A percentile compares a stretch with the other conserved stretches of the same genome.
Evolutionary conservation across 2,113 vertebrate species (phyloP).

Genomic region (Phylloscopus trochiloides): DNA sequence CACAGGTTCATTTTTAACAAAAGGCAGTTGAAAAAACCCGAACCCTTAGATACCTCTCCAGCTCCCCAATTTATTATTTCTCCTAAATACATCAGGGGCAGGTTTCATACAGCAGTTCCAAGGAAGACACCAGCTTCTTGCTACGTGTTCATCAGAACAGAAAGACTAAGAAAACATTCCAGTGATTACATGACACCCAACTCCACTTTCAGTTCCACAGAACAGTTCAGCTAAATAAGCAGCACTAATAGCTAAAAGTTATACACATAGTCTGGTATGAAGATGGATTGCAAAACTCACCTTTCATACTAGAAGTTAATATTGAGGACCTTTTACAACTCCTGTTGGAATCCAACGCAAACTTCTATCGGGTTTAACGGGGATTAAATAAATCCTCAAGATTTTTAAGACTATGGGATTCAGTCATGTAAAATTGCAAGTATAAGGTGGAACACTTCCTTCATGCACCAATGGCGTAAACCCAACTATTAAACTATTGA

Average conservation of each 20-base stretch:
- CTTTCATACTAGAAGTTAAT: not conserved
- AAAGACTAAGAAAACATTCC: not conserved
- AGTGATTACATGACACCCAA: not conserved
- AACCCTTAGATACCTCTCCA: not conserved
- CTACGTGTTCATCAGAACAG: not conserved
- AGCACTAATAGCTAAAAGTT: not conserved
- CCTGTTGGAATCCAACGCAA: not conserved
- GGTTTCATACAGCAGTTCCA: not conserved
- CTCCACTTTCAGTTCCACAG: not conserved
- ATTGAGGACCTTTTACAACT: not conserved
- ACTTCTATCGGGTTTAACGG: not conserved
- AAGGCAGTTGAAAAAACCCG: not conserved
- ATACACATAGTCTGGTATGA: fast-evolving
- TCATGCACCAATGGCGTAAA: not conserved
- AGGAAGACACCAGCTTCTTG: not conserved
- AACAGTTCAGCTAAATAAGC: not conserved
- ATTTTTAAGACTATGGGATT: not conserved
- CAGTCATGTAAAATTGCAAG: not conserved
- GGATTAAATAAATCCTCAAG: not conserved
- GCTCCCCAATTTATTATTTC: not conserved
- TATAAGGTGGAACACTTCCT: not conserved
- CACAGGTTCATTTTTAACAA: not conserved
- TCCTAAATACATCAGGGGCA: not conserved
- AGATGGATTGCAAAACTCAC: not conserved
- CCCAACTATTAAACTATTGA: not conserved